phyloP scores from a whole-genome alignment of 2,888 invertebrate genomes.

The Nephrotoma flavescens region DNA sequence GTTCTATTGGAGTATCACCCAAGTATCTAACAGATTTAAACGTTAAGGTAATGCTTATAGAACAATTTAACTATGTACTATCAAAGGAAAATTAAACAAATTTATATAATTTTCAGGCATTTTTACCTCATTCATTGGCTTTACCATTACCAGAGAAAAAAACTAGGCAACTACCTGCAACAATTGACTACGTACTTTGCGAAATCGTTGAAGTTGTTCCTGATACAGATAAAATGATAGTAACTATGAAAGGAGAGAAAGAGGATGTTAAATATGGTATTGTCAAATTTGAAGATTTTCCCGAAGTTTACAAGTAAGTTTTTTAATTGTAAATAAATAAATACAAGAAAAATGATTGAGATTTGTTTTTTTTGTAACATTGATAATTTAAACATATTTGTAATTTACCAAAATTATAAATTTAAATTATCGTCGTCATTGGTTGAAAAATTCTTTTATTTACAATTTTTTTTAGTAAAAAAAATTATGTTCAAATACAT shows the following conservation, averaged over 20 bases:
- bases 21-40: conserved; percentile 75
- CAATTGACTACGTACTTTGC: conserved; percentile 64
- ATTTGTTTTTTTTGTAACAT: background rate
- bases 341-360: background rate
- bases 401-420: background rate
- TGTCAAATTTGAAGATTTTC: conserved; percentile 68
- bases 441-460: background rate
- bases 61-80: background rate
- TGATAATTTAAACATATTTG: background rate
- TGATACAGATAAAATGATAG: conserved; percentile 73
- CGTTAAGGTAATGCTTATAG: conserved; percentile 52
- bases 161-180: conserved; percentile 46
- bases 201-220: conserved; percentile 76
- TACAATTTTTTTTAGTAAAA: background rate
- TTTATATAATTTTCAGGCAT: conserved; percentile 34
- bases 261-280: conserved; percentile 54
- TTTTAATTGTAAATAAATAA: conserved; percentile 13
- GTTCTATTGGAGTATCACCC: conserved; percentile 63
- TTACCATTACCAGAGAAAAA: conserved; percentile 62
- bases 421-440: background rate
- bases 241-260: conserved; percentile 65
- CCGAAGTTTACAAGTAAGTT: conserved; percentile 70
- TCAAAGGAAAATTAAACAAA: background rate
- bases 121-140: conserved; percentile 52
- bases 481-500: background rate